Conservation (phyloP, 2,888 invertebrate genomes). For the Plemyria rubiginata region DNA sequence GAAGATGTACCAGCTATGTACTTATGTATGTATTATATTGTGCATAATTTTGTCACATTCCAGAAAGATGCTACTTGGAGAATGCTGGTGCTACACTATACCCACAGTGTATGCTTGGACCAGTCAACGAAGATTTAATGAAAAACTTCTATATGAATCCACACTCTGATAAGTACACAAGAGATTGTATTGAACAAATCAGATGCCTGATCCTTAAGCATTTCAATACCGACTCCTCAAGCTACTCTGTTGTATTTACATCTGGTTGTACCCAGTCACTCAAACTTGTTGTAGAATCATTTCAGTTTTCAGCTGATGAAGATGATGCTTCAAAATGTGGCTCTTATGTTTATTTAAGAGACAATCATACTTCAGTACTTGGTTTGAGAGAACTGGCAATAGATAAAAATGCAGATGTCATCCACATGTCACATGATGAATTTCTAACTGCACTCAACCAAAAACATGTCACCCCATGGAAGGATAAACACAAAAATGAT, state of each 20-base stretch:
- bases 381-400: constrained; percentile 93
- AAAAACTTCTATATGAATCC: constrained; percentile 95
- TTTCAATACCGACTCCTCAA: constrained; percentile 91
- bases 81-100: constrained; percentile 95
- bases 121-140: constrained; percentile 87
- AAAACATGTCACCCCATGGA: constrained; percentile 37
- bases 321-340: constrained; percentile 71
- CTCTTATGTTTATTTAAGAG: constrained; percentile 91
- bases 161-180: constrained; percentile 93
- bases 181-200: constrained; percentile 93
- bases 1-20: too few relatives aligned
- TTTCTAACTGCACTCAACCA: constrained; percentile 72
- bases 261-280: constrained; percentile 95
- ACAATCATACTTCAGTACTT: constrained; percentile 98
- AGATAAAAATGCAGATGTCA: constrained; percentile 80
- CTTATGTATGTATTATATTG: too few relatives aligned
- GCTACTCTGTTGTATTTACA: constrained; percentile 97
- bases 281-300: constrained; percentile 93
- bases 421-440: constrained; percentile 85
- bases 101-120: constrained; percentile 89
- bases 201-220: constrained; percentile 93
- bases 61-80: constrained; percentile 93
- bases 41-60: constrained; percentile 44
- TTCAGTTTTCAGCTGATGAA: constrained; percentile 83
- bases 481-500: constrained; percentile 51